A percentile compares a stretch with the other conserved stretches of the same genome.
phyloP scores from a whole-genome alignment of 2,888 invertebrate species.

The Netelia inedita region DNA sequence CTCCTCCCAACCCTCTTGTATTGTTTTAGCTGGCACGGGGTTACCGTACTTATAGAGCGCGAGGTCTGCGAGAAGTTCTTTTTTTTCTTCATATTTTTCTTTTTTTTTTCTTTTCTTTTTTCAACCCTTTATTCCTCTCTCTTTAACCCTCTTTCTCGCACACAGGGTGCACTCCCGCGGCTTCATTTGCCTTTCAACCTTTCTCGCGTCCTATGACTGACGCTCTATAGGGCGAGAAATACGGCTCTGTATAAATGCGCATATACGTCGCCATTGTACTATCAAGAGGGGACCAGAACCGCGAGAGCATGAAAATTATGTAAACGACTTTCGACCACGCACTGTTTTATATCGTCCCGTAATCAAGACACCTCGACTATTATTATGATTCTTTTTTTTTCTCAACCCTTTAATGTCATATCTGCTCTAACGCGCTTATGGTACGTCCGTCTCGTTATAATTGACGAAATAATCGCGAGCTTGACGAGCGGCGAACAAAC shows the following conservation, averaged over 20 bases:
- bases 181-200: conserved; percentile 51
- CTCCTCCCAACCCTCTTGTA: background rate
- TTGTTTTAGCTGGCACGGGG: conserved; percentile 37
- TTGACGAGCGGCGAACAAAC: too few relatives aligned
- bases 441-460: too few relatives aligned
- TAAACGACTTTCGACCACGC: conserved; percentile 15
- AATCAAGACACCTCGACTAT: conserved; percentile 8
- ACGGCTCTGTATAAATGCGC: background rate
- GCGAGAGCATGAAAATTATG: conserved; percentile 33
- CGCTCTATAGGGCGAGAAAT: background rate
- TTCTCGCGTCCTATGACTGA: background rate
- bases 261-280: background rate
- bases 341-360: background rate
- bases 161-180: conserved; percentile 30
- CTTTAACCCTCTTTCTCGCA: conserved; percentile 6
- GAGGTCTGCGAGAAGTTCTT: too few relatives aligned
- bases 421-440: background rate
- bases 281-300: background rate
- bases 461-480: too few relatives aligned
- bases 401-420: background rate
- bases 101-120: background rate
- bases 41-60: conserved; percentile 18
- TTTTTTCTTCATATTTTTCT: conserved; percentile 35
- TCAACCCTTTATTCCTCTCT: conserved; percentile 1
- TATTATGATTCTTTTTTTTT: background rate